Conservation (phyloP, 2,797 vertebrate genomes). For the Bradypus variegatus region DNA sequence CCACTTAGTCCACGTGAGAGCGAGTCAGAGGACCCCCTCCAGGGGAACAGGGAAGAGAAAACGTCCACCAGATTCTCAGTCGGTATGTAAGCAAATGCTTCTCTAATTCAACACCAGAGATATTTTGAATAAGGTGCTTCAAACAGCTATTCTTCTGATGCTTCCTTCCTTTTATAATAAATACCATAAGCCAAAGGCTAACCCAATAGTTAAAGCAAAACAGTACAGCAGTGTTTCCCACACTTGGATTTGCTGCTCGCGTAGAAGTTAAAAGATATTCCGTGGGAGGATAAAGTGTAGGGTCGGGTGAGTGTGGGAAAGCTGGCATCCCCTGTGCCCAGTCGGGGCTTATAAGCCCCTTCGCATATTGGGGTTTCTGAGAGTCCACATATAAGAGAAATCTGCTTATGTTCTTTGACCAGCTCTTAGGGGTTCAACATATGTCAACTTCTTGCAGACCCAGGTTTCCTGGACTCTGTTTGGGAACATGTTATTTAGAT, state of each 20-base stretch:
- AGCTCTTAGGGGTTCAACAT: background rate
- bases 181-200: too few species aligned
- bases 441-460: background rate
- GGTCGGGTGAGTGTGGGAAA: background rate
- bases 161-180: background rate
- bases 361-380: background rate
- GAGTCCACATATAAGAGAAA: background rate
- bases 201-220: background rate
- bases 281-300: fast-evolving
- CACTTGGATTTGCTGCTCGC: background rate
- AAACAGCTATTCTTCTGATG: background rate
- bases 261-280: background rate
- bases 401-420: background rate
- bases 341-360: fast-evolving
- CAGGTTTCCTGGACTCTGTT: background rate
- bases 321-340: background rate
- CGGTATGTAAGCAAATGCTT: too few species aligned
- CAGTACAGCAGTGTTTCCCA: background rate
- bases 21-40: background rate
- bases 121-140: background rate
- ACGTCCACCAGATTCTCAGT: fast-evolving
- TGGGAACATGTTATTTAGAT: background rate
- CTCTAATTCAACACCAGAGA: background rate
- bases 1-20: fast-evolving
- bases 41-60: background rate